Conservation (phyloP, 2,888 invertebrate species). For the Drosophila kanekoi region DNA sequence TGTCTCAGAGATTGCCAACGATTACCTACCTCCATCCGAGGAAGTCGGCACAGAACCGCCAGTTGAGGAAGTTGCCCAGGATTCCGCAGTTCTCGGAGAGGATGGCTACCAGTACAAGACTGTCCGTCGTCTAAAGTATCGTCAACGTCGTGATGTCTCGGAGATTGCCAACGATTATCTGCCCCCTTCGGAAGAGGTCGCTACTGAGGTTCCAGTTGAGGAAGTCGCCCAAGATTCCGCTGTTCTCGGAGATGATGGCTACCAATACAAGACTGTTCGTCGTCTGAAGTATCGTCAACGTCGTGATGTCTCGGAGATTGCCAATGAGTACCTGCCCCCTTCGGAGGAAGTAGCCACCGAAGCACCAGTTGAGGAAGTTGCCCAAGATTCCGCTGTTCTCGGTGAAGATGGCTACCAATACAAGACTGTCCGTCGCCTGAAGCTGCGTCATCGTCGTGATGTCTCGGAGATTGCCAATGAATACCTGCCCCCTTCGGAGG, state of each 20-base stretch:
- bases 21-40: constrained; percentile 59
- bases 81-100: constrained; percentile 58
- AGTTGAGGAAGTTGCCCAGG: constrained; percentile 42
- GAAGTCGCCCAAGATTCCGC: constrained; percentile 13
- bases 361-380: no score
- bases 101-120: constrained; percentile 75
- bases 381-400: no score
- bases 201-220: neutral
- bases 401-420: no score
- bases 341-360: no score
- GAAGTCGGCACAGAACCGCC: constrained; percentile 44
- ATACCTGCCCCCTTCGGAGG: constrained; percentile 57
- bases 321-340: no score
- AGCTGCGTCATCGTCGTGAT: no score
- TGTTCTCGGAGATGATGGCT: no score
- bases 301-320: no score
- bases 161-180: constrained; percentile 70
- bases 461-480: no score
- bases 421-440: no score
- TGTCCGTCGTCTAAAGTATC: constrained; percentile 69
- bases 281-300: no score
- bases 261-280: no score
- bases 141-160: constrained; percentile 69
- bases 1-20: constrained; percentile 66
- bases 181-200: neutral